A percentile compares a stretch with the other conserved stretches of the same genome.
These are phyloP conservation scores for Perognathus longimembris DNA, from an alignment of 2,113 vertebrate genomes.

Conservation along the genomic window DNA sequence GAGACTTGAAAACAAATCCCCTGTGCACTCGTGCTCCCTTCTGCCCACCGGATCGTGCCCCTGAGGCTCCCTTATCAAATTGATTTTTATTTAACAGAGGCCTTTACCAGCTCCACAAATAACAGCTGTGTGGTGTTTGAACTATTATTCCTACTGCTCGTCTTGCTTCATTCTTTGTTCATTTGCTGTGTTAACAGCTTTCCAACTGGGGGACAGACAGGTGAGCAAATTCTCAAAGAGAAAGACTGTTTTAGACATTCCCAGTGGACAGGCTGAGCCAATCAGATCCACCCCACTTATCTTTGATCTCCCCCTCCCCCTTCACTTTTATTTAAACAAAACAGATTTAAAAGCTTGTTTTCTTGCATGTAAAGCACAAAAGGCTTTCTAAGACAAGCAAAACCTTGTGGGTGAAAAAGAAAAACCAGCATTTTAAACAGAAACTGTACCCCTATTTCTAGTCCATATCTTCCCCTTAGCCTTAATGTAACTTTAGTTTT, in stretches of 20 bases:
- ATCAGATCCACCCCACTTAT: constrained; percentile 41
- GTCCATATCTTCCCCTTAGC: background rate
- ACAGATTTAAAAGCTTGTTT: constrained; percentile 74
- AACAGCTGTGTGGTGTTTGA: constrained; percentile 64
- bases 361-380: constrained; percentile 61
- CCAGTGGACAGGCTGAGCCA: constrained; percentile 45
- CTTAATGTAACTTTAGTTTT: constrained; percentile 49
- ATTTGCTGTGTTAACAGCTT: constrained; percentile 47
- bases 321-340: constrained; percentile 76
- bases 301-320: constrained; percentile 59
- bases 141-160: constrained; percentile 61
- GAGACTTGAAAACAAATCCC: constrained; percentile 69
- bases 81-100: constrained; percentile 74
- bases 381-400: constrained; percentile 53
- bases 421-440: background rate
- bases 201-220: constrained; percentile 45
- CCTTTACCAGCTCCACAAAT: constrained; percentile 71
- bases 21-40: constrained; percentile 2
- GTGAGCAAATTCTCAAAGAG: constrained; percentile 65
- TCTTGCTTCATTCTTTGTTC: constrained; percentile 65
- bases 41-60: constrained; percentile 38
- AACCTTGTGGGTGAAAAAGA: constrained; percentile 32
- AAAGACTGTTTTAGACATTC: constrained; percentile 40
- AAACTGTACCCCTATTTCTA: constrained; percentile 29
- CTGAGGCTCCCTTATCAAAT: constrained; percentile 31